Evolutionary conservation across 2,797 vertebrate species (phyloP).

Genomic region (Micrastur ruficollis): DNA sequence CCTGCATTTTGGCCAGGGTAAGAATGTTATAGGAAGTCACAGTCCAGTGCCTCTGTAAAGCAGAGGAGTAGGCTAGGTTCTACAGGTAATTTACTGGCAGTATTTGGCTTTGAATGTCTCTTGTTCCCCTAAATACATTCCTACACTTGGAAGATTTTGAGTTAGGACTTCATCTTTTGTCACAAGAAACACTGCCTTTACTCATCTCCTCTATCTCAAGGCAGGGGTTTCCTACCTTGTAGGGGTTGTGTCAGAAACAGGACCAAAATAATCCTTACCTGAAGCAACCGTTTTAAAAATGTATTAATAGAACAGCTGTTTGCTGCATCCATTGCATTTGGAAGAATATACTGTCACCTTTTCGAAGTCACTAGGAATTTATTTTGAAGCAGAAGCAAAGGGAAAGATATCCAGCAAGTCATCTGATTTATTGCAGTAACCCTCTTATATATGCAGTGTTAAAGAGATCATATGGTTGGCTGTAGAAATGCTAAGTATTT

Average conservation of each 20-base stretch:
- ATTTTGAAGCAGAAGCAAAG: constrained; percentile 24
- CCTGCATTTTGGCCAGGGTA: background rate
- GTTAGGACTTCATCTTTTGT: background rate
- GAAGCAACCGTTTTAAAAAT: background rate
- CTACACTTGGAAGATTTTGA: background rate
- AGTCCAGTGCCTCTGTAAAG: background rate
- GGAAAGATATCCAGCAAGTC: background rate
- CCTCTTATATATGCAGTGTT: background rate
- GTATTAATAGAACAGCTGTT: background rate
- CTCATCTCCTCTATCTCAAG: background rate
- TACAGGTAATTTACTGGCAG: background rate
- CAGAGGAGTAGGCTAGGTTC: background rate
- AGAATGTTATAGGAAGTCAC: background rate
- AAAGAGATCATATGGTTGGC: constrained; percentile 25
- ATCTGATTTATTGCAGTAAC: constrained; percentile 18
- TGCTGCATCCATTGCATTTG: background rate
- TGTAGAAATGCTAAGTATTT: constrained; percentile 22
- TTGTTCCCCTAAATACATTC: background rate
- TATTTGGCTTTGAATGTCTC: background rate
- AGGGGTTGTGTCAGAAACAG: background rate
- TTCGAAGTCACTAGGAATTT: background rate
- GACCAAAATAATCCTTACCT: background rate
- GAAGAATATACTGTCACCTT: background rate
- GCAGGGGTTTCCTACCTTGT: background rate
- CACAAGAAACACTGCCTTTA: background rate